phyloP scores from a whole-genome alignment of 2,888 invertebrate genomes.

The Cataglyphis livida region DNA sequence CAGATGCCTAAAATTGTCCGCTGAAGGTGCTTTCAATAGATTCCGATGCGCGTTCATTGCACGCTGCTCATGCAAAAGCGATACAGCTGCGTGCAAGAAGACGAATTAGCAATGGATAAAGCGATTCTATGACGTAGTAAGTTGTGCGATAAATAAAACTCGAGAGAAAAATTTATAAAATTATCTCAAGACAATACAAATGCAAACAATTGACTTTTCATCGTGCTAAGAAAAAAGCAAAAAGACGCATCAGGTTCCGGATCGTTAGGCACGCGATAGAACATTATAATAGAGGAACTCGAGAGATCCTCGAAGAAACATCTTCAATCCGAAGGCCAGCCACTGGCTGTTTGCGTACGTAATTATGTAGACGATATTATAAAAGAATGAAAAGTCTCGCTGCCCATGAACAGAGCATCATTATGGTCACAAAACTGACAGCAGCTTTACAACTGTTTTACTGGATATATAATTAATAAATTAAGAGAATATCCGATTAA shows the following conservation, averaged over 20 bases:
- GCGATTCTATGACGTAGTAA: not conserved
- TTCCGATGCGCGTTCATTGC: slow-evolving; percentile 72
- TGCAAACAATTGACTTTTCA: not conserved
- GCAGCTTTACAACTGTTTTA: slow-evolving; percentile 2
- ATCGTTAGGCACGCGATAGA: slow-evolving; percentile 61
- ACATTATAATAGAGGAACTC: slow-evolving; percentile 65
- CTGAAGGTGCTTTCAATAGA: slow-evolving; percentile 67
- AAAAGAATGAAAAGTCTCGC: slow-evolving; percentile 4
- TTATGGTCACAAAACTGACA: not conserved
- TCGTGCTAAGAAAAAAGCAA: not conserved
- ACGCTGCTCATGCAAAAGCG: slow-evolving; percentile 62
- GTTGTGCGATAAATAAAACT: not conserved
- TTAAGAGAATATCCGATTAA: too few species aligned
- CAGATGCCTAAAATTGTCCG: slow-evolving; percentile 75
- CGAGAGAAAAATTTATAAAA: not conserved
- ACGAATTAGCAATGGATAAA: slow-evolving; percentile 24
- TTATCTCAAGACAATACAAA: not conserved
- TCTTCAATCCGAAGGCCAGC: slow-evolving; percentile 60
- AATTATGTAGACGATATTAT: slow-evolving; percentile 49
- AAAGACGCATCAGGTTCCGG: slow-evolving; percentile 55
- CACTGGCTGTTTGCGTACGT: slow-evolving; percentile 60
- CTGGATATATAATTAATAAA: not conserved
- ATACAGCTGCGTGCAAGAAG: slow-evolving; percentile 73
- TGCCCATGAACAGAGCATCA: not conserved
- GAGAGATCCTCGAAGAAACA: slow-evolving; percentile 58